A percentile compares a stretch with the other conserved stretches of the same genome.
Evolutionary conservation across 1,140 invertebrate genomes (phyloP).

Genomic region (Lanistes nyassanus): DNA sequence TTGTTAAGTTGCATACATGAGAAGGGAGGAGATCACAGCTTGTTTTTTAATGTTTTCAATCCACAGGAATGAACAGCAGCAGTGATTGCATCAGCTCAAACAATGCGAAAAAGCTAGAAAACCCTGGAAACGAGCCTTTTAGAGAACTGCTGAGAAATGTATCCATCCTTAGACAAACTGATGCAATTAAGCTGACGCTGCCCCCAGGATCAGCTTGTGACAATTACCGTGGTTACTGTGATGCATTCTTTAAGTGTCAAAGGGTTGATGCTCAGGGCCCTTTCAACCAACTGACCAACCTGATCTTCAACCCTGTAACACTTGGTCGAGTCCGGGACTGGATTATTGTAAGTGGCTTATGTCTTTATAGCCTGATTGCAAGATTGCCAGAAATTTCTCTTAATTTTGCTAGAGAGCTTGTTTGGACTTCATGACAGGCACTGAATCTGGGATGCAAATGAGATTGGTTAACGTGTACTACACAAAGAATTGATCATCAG

Average conservation of each 20-base stretch:
- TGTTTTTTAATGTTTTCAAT: background rate
- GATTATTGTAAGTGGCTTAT: conserved; percentile 25
- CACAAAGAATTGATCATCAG: too few species aligned
- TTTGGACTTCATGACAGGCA: too few species aligned
- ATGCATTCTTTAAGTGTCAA: conserved; percentile 31
- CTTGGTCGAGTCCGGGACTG: conserved; percentile 27
- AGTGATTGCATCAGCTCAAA: conserved; percentile 29
- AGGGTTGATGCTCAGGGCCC: conserved; percentile 33
- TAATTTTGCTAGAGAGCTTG: too few species aligned
- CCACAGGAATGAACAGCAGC: conserved; percentile 12
- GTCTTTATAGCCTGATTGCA: too few species aligned
- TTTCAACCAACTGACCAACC: conserved; percentile 34
- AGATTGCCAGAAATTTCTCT: too few species aligned
- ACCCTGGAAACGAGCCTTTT: conserved; percentile 13
- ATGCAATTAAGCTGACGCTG: background rate
- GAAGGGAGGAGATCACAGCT: background rate
- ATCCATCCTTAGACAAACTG: background rate
- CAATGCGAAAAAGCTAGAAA: conserved; percentile 7
- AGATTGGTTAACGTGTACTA: too few species aligned
- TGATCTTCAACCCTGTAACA: conserved; percentile 32
- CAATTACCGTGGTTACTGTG: conserved; percentile 35
- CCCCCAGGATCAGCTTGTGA: conserved; percentile 25
- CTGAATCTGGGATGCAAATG: too few species aligned
- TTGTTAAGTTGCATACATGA: too few species aligned
- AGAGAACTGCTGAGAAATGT: conserved; percentile 8